Percentiles rank a stretch among this genome's conserved stretches.
Conservation (phyloP, 2,888 invertebrate genomes). For the Aphelenchoides bicaudatus region DNA sequence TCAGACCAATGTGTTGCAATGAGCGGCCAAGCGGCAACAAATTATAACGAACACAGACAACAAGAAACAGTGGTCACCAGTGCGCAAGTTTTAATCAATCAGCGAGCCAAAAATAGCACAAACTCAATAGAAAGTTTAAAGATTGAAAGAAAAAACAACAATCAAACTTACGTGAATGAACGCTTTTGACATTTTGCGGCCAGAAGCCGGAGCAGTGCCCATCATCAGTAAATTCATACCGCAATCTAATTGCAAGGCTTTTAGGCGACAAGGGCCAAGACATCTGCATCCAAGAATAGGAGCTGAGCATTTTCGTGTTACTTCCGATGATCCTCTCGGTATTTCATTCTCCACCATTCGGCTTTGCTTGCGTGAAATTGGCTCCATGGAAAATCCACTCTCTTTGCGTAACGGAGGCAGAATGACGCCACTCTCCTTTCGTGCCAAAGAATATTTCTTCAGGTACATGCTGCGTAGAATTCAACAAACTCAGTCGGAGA, state of each 20-base stretch:
- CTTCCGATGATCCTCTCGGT: too few species aligned
- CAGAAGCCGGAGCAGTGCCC: too few species aligned
- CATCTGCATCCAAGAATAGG: constrained; percentile 17
- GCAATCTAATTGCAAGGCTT: constrained; percentile 18
- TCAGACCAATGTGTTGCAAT: not conserved
- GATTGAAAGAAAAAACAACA: not conserved
- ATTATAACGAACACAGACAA: not conserved
- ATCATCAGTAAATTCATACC: constrained; percentile 14
- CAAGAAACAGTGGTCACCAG: not conserved
- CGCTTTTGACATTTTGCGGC: constrained; percentile 13
- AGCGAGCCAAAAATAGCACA: too few species aligned
- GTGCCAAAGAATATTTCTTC: not conserved
- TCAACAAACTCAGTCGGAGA: too few species aligned
- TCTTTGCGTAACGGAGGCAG: too few species aligned
- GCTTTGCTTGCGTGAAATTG: not conserved
- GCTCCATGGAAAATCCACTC: too few species aligned
- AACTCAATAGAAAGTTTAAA: too few species aligned
- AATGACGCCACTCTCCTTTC: not conserved
- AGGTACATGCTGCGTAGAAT: not conserved
- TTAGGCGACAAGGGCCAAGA: constrained; percentile 16
- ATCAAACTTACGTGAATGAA: not conserved
- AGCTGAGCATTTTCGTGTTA: constrained; percentile 15
- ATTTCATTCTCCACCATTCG: not conserved
- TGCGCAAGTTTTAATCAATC: not conserved
- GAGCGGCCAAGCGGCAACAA: not conserved